These are phyloP conservation scores for Parazoanthus swiftii DNA, from an alignment of 92 coral and sea anemone species.

Conservation along the genomic window DNA sequence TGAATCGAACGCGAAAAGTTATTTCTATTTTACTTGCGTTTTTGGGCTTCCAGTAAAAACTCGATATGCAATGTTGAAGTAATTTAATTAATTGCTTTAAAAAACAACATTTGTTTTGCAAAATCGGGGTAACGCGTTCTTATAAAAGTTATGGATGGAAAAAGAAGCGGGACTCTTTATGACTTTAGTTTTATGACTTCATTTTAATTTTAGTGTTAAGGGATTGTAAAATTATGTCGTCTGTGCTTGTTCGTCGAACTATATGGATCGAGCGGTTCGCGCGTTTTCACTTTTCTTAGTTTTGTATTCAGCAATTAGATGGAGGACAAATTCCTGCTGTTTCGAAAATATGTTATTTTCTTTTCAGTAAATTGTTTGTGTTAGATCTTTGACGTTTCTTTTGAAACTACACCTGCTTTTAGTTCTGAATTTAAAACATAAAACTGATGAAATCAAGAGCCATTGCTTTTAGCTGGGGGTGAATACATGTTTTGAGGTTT, in stretches of 20 bases:
- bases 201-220: neutral
- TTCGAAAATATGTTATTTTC: conserved; percentile 9
- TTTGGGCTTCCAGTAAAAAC: conserved; percentile 8
- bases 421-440: neutral
- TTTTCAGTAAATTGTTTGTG: neutral
- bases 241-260: neutral
- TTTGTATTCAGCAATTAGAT: conserved; percentile 9
- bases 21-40: neutral
- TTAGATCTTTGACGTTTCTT: neutral
- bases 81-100: conserved; percentile 23
- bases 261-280: neutral
- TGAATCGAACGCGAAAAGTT: conserved; percentile 1
- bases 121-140: neutral
- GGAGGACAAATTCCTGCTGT: conserved; percentile 1
- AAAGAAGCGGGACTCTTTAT: neutral
- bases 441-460: neutral
- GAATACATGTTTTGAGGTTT: neutral
- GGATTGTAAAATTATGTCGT: neutral
- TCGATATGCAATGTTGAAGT: conserved; percentile 9
- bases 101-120: conserved; percentile 33
- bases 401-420: conserved; percentile 1
- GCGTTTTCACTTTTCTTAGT: neutral
- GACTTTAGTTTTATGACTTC: neutral
- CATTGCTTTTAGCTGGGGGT: neutral
- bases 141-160: neutral